These are phyloP conservation scores for Palloptera scutellata DNA, from an alignment of 2,888 invertebrate genomes.

Conservation along the genomic window DNA sequence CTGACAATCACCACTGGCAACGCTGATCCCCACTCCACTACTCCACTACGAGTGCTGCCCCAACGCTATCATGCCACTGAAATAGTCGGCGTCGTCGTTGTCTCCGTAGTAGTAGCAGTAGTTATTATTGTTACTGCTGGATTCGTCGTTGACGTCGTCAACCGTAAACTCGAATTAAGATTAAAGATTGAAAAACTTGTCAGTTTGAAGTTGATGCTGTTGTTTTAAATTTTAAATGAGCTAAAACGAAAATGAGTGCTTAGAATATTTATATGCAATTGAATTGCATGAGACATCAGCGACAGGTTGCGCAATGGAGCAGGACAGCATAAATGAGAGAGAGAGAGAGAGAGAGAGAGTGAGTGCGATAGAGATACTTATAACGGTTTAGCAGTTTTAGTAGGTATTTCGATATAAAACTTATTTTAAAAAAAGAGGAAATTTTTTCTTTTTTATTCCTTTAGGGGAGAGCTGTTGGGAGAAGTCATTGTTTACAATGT, in stretches of 20 bases:
- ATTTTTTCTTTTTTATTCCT: too few species aligned
- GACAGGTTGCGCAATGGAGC: not conserved
- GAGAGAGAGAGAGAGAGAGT: not conserved
- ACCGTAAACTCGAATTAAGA: conserved; percentile 50
- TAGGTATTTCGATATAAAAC: too few species aligned
- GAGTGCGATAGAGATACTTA: not conserved
- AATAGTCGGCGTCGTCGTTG: too few species aligned
- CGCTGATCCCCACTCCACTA: not conserved
- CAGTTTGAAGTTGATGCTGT: conserved; percentile 44
- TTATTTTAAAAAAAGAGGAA: too few species aligned
- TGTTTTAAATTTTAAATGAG: conserved; percentile 40
- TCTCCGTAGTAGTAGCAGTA: not conserved
- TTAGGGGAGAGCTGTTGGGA: too few species aligned
- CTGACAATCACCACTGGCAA: too few species aligned
- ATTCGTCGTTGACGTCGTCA: conserved; percentile 33
- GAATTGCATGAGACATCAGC: conserved; percentile 20
- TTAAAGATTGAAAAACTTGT: conserved; percentile 56
- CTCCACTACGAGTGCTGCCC: not conserved
- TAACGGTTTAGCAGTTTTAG: too few species aligned
- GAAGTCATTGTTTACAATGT: too few species aligned
- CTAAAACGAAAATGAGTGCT: conserved; percentile 46
- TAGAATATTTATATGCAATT: conserved; percentile 45
- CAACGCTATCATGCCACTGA: too few species aligned
- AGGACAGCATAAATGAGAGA: not conserved
- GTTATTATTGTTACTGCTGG: conserved; percentile 8